phyloP scores from a whole-genome alignment of 2,888 invertebrate species.

The Crepidodera aurea region DNA sequence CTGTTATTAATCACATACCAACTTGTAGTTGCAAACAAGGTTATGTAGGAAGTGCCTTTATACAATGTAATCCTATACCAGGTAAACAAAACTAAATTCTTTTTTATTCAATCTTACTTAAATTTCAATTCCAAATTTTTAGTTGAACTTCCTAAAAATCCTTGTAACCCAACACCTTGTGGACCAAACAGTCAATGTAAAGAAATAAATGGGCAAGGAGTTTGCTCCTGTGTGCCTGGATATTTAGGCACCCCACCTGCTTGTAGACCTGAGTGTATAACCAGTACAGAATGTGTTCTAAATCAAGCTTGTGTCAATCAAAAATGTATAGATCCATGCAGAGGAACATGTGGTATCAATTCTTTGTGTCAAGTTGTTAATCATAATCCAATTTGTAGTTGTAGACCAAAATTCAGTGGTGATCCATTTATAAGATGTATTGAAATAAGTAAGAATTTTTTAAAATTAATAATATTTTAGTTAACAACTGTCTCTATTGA shows the following conservation, averaged over 20 bases:
- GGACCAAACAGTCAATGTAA: slow-evolving; percentile 65
- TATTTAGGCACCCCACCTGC: slow-evolving; percentile 75
- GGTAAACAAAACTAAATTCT: slow-evolving; percentile 50
- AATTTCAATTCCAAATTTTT: too few relatives aligned
- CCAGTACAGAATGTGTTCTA: slow-evolving; percentile 81
- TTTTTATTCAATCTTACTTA: too few relatives aligned
- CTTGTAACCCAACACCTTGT: slow-evolving; percentile 66
- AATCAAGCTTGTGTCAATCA: slow-evolving; percentile 79
- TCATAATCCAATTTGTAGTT: slow-evolving; percentile 87
- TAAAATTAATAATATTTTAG: too few relatives aligned
- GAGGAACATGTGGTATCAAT: slow-evolving; percentile 79
- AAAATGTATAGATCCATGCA: slow-evolving; percentile 83
- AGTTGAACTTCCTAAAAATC: slow-evolving; percentile 44
- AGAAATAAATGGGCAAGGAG: slow-evolving; percentile 60
- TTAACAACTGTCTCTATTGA: too few relatives aligned
- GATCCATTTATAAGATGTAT: slow-evolving; percentile 88
- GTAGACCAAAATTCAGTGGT: slow-evolving; percentile 75
- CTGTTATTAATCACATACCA: slow-evolving; percentile 72
- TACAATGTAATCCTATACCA: slow-evolving; percentile 69
- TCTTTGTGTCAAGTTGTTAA: slow-evolving; percentile 82
- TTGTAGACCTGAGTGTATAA: slow-evolving; percentile 84
- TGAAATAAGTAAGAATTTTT: slow-evolving; percentile 66
- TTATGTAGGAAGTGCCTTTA: slow-evolving; percentile 78
- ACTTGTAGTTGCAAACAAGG: slow-evolving; percentile 69
- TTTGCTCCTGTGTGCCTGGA: slow-evolving; percentile 80